phyloP scores from a whole-genome alignment of 1,140 invertebrate species.

The Macrotrachela quadricornifera region DNA sequence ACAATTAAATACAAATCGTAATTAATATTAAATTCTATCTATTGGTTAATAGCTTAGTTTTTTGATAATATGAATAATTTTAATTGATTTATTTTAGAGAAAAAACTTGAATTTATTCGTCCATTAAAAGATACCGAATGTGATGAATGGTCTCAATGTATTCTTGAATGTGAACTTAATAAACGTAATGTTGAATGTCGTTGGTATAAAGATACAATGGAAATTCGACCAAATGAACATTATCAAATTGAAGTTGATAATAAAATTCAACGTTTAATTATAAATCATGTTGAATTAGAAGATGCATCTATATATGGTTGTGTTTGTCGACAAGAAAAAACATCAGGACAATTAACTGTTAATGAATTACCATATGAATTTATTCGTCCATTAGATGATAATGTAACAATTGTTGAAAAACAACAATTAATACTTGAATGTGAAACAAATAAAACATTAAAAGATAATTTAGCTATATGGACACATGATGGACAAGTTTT shows the following conservation, averaged over 20 bases:
- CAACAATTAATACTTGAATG: conserved; percentile 5
- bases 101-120: neutral
- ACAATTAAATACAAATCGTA: no score
- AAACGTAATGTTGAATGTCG: conserved; percentile 23
- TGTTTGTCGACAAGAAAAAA: neutral
- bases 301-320: neutral
- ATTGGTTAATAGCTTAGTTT: no score
- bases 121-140: neutral
- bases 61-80: no score
- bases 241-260: no score
- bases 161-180: conserved; percentile 10
- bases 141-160: conserved; percentile 7
- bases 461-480: neutral
- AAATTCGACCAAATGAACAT: conserved; percentile 12
- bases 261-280: no score
- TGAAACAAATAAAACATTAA: neutral
- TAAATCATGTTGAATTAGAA: no score
- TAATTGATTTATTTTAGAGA: conserved; percentile 1
- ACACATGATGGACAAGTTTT: neutral
- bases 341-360: conserved; percentile 2
- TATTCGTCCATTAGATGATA: neutral
- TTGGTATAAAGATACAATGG: conserved; percentile 29
- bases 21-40: no score
- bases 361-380: conserved; percentile 4
- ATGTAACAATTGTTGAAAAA: conserved; percentile 4